These are phyloP conservation scores for Rotaria sp. DNA, from an alignment of 2,888 invertebrate species.

Conservation along the genomic window DNA sequence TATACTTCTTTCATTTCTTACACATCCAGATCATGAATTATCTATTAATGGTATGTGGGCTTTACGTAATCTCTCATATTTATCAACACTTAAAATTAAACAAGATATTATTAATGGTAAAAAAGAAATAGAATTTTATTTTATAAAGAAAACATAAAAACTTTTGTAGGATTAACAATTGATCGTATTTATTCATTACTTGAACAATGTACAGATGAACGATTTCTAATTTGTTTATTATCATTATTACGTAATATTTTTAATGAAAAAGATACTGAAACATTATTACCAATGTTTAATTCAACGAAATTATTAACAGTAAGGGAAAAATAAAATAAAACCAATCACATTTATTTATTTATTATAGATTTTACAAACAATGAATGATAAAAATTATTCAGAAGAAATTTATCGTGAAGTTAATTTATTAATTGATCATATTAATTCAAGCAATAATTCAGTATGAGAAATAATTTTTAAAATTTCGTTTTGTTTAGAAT, in stretches of 20 bases:
- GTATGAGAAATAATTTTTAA: not conserved
- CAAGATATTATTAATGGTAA: conserved; percentile 24
- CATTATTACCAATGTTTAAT: conserved; percentile 16
- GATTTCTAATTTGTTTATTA: not conserved
- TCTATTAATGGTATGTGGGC: conserved; percentile 9
- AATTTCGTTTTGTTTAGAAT: no score
- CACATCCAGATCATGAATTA: not conserved
- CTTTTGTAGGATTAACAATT: not conserved
- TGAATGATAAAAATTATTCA: not conserved
- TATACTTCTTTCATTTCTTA: not conserved
- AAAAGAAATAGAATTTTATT: not conserved
- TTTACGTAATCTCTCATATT: not conserved
- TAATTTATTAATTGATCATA: not conserved
- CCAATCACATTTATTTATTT: no score
- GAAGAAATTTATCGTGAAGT: not conserved
- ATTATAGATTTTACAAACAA: not conserved
- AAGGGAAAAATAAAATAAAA: not conserved
- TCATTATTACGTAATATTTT: conserved; percentile 10
- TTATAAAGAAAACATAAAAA: no score
- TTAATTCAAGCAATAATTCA: not conserved
- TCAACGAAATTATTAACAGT: not conserved
- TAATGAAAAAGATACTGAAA: not conserved
- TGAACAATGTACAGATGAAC: conserved; percentile 28
- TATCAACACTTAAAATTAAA: not conserved
- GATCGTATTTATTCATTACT: not conserved